phyloP scores from a whole-genome alignment of 1,140 invertebrate genomes.

The Tyrophagus putrescentiae region DNA sequence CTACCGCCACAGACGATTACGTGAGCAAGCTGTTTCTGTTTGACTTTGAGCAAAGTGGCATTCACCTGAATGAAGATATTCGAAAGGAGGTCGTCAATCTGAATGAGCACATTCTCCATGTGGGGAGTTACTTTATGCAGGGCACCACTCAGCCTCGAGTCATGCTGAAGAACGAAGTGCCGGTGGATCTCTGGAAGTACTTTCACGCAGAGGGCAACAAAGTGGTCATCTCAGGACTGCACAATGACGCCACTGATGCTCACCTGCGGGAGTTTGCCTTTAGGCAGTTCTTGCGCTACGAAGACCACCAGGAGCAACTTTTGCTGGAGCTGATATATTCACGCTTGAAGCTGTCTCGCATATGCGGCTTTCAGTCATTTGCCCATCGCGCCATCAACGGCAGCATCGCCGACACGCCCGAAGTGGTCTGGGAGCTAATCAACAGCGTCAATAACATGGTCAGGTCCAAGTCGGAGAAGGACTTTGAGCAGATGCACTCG shows the following conservation, averaged over 20 bases:
- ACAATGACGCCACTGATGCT: slow-evolving; percentile 62
- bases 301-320: slow-evolving; percentile 55
- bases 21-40: slow-evolving; percentile 76
- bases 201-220: slow-evolving; percentile 55
- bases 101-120: slow-evolving; percentile 61
- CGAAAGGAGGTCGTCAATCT: slow-evolving; percentile 54
- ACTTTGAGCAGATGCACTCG: slow-evolving; percentile 50
- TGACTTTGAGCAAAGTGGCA: slow-evolving; percentile 92
- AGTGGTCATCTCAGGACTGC: slow-evolving; percentile 52
- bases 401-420: slow-evolving; percentile 64
- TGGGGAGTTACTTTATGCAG: slow-evolving; percentile 71
- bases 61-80: slow-evolving; percentile 63
- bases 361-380: slow-evolving; percentile 75
- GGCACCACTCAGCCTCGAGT: slow-evolving; percentile 49
- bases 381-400: slow-evolving; percentile 71
- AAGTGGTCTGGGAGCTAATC: slow-evolving; percentile 61
- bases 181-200: slow-evolving; percentile 51
- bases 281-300: slow-evolving; percentile 63
- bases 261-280: slow-evolving; percentile 68
- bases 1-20: slow-evolving; percentile 59
- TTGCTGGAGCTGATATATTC: slow-evolving; percentile 53
- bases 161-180: slow-evolving; percentile 48
- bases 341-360: slow-evolving; percentile 56
- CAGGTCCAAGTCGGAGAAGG: slow-evolving; percentile 26
- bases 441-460: slow-evolving; percentile 51